Conservation (phyloP, 1,140 invertebrate genomes). For the Zaprionus gabonicus region DNA sequence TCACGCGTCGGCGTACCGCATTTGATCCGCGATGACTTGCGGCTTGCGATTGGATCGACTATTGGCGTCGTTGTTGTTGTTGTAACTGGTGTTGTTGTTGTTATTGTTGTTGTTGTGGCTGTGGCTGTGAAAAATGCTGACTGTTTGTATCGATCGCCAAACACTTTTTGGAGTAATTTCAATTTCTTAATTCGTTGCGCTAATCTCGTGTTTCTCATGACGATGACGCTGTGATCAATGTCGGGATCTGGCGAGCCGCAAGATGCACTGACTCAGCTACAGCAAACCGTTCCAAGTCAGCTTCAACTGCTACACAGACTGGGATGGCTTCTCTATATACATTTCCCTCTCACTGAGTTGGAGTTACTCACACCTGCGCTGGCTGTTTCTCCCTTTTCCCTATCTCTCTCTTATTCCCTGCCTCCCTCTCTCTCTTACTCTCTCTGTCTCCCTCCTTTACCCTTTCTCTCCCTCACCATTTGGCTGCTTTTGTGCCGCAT, state of each 20-base stretch:
- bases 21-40: slow-evolving; percentile 76
- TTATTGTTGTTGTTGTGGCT: slow-evolving; percentile 10
- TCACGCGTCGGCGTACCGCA: slow-evolving; percentile 69
- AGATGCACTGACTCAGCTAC: slow-evolving; percentile 52
- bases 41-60: slow-evolving; percentile 26
- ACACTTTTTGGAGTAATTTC: slow-evolving; percentile 82
- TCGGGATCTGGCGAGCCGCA: slow-evolving; percentile 33
- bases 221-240: slow-evolving; percentile 51
- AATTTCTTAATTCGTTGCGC: slow-evolving; percentile 83
- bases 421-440: neutral
- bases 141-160: slow-evolving; percentile 78
- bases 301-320: neutral
- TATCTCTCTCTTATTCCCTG: slow-evolving; percentile 17
- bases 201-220: slow-evolving; percentile 79
- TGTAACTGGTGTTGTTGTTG: slow-evolving; percentile 22
- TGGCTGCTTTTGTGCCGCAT: slow-evolving; percentile 69
- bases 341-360: slow-evolving; percentile 17
- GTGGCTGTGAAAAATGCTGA: slow-evolving; percentile 66
- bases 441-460: neutral
- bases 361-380: slow-evolving; percentile 17
- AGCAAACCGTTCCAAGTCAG: neutral
- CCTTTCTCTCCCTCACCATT: slow-evolving; percentile 52
- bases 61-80: slow-evolving; percentile 10
- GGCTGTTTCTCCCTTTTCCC: slow-evolving; percentile 2
- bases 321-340: slow-evolving; percentile 16